Evolutionary conservation across 2,113 vertebrate species (phyloP).

Genomic region (Nansenia antarctica): DNA sequence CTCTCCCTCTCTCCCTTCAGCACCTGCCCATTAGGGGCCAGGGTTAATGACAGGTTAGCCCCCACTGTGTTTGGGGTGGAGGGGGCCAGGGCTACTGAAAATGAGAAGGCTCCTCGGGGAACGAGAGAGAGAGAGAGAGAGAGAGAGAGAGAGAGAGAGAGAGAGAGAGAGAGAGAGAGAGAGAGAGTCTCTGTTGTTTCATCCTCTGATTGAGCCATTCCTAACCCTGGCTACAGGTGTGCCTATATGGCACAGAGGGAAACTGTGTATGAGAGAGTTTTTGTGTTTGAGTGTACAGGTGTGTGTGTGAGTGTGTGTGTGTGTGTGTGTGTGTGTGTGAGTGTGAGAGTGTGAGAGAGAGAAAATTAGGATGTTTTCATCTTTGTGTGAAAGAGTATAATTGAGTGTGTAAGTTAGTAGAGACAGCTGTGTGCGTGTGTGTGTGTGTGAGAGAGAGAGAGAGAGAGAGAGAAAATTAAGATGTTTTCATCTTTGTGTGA

Average conservation of each 20-base stretch:
- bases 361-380: no score
- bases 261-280: slow-evolving; percentile 4
- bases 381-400: no score
- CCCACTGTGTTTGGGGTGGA: not conserved
- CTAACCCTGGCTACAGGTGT: slow-evolving; percentile 7
- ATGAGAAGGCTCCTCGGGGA: slow-evolving; percentile 60
- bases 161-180: slow-evolving; percentile 37
- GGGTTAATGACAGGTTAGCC: slow-evolving; percentile 72
- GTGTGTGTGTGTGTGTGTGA: slow-evolving; percentile 8
- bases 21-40: slow-evolving; percentile 75
- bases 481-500: no score
- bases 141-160: slow-evolving; percentile 35
- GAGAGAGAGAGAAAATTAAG: not conserved
- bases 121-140: slow-evolving; percentile 30
- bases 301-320: not conserved
- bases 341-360: not conserved
- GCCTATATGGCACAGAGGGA: not conserved
- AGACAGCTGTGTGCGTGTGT: slow-evolving; percentile 1
- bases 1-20: slow-evolving; percentile 54
- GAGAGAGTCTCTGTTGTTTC: slow-evolving; percentile 34
- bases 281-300: not conserved
- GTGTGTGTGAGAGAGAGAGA: not conserved
- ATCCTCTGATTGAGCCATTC: slow-evolving; percentile 20
- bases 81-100: slow-evolving; percentile 49
- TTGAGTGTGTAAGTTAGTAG: no score